Evolutionary conservation across 53 echinoderm and acorn worm genomes (phyloP).

Genomic region (Holothuria scabra): DNA sequence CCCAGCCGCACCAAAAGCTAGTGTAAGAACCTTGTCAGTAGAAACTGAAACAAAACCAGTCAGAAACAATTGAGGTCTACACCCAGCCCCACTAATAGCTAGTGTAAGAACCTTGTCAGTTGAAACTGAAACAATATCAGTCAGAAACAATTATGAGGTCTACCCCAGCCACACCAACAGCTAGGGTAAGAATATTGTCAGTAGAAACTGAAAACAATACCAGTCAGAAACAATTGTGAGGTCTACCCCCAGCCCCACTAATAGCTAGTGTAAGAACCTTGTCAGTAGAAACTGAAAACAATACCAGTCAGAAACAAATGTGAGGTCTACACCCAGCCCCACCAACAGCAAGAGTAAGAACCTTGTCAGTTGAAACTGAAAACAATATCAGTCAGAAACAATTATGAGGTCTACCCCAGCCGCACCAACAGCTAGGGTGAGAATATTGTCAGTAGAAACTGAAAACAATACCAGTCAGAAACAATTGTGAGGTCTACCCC

Average conservation of each 20-base stretch:
- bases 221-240: too few species aligned
- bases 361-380: background rate
- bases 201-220: too few species aligned
- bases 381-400: background rate
- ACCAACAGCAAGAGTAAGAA: background rate
- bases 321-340: conserved; percentile 15
- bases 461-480: too few species aligned
- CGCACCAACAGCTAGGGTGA: background rate
- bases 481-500: too few species aligned
- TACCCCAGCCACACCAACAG: background rate
- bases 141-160: background rate
- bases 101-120: background rate
- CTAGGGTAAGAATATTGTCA: background rate
- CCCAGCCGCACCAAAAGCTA: background rate
- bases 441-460: too few species aligned
- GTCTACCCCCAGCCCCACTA: too few species aligned
- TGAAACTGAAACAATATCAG: background rate
- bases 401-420: background rate
- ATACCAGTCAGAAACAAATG: background rate
- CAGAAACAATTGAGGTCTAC: too few species aligned
- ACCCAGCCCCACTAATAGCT: too few species aligned
- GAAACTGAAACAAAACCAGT: too few species aligned
- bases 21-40: background rate
- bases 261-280: too few species aligned
- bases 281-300: background rate